phyloP scores from a whole-genome alignment of 2,113 vertebrate genomes.

The Phrynosoma platyrhinos region DNA sequence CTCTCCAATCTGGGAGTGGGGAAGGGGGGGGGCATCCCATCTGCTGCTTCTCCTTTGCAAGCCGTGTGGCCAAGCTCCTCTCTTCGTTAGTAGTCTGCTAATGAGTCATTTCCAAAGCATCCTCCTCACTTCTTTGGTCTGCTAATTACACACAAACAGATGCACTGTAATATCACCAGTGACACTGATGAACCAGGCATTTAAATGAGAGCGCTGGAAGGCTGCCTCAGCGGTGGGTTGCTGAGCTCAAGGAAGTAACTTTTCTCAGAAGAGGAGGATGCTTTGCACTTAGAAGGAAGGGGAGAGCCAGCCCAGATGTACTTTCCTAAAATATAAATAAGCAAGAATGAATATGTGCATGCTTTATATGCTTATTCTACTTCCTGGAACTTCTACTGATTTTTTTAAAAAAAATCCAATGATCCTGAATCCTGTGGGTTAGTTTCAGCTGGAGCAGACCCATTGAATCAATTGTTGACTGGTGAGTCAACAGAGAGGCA shows the following conservation, averaged over 20 bases:
- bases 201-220: neutral
- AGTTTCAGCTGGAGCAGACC: too few relatives aligned
- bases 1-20: accelerated
- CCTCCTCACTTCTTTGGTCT: conserved; percentile 36
- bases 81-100: conserved; percentile 39
- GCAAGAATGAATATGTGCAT: too few relatives aligned
- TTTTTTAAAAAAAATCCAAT: too few relatives aligned
- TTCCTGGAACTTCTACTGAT: too few relatives aligned
- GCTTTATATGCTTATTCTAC: too few relatives aligned
- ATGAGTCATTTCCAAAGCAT: conserved; percentile 47
- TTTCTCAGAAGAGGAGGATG: neutral
- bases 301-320: too few relatives aligned
- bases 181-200: conserved; percentile 18
- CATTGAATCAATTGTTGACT: too few relatives aligned
- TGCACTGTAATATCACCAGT: conserved; percentile 6
- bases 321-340: too few relatives aligned
- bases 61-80: accelerated
- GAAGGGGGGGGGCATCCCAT: neutral
- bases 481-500: too few relatives aligned
- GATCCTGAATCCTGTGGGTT: too few relatives aligned
- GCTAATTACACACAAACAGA: conserved; percentile 8
- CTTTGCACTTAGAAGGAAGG: neutral
- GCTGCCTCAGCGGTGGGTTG: neutral
- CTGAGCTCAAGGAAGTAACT: neutral
- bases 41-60: neutral